A percentile compares a stretch with the other conserved stretches of the same genome.
Evolutionary conservation across 2,113 vertebrate species (phyloP).

Genomic region (Catharus fuscescens): DNA sequence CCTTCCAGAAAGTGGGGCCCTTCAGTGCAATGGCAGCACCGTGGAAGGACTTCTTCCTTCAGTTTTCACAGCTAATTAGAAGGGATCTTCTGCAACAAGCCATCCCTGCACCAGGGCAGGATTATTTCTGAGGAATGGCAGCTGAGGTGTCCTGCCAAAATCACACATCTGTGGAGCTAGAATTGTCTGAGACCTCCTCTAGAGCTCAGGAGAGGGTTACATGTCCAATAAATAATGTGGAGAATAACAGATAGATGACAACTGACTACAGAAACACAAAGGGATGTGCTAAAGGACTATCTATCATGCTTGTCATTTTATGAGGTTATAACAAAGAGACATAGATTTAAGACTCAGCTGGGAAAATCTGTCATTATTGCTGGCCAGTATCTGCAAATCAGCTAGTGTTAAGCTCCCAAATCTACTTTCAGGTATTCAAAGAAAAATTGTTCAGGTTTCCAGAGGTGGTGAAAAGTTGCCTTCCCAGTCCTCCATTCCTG

Average conservation of each 20-base stretch:
- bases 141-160: not conserved
- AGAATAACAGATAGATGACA: slow-evolving; percentile 5
- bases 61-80: not conserved
- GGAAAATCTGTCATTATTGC: slow-evolving; percentile 16
- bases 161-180: not conserved
- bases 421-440: not conserved
- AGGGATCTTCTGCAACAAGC: not conserved
- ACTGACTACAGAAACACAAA: not conserved
- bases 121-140: not conserved
- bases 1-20: not conserved
- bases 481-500: not conserved
- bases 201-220: slow-evolving; percentile 1
- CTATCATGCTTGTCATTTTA: not conserved
- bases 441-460: not conserved
- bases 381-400: not conserved
- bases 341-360: slow-evolving; percentile 13
- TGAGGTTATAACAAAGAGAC: slow-evolving; percentile 14
- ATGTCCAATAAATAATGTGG: not conserved
- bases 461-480: slow-evolving; percentile 4
- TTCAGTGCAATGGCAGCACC: not conserved
- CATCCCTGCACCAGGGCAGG: fast-evolving
- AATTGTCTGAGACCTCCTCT: not conserved
- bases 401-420: not conserved
- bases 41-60: not conserved
- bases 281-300: slow-evolving; percentile 14